Evolutionary conservation across 2,113 vertebrate species (phyloP).

Genomic region (Nettapus auritus): DNA sequence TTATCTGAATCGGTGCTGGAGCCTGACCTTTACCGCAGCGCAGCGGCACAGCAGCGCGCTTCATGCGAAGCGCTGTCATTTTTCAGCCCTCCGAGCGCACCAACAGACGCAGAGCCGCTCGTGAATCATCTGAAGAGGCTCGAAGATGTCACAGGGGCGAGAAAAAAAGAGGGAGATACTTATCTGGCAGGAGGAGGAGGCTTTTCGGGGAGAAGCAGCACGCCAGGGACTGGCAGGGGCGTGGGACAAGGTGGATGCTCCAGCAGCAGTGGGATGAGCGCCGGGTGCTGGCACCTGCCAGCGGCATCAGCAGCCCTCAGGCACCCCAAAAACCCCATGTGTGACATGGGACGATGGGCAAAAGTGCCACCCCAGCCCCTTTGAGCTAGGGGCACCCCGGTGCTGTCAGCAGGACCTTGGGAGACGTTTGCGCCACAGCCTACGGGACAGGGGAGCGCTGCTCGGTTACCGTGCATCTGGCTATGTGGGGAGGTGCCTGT

Average conservation of each 20-base stretch:
- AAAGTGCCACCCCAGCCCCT: too few relatives aligned
- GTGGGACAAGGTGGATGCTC: neutral
- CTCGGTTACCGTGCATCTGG: accelerated
- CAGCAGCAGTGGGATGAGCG: neutral
- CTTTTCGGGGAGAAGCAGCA: too few relatives aligned
- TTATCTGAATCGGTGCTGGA: constrained; percentile 55
- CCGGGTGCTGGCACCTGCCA: neutral
- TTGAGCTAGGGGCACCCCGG: neutral
- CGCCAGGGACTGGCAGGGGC: too few relatives aligned
- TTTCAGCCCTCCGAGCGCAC: neutral
- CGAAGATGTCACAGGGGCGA: neutral
- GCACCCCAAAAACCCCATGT: neutral
- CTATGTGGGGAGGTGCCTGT: neutral
- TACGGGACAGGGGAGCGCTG: accelerated
- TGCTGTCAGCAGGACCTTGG: accelerated
- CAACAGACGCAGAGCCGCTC: neutral
- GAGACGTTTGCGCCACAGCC: neutral
- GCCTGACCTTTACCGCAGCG: constrained; percentile 72
- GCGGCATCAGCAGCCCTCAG: too few relatives aligned
- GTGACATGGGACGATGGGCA: too few relatives aligned
- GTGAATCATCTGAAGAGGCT: neutral
- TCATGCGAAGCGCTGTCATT: neutral
- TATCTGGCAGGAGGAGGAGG: neutral
- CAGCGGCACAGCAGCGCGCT: neutral
- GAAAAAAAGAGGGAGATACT: neutral